Conservation (phyloP, 1,140 invertebrate species). For the Drosophila serrata region DNA sequence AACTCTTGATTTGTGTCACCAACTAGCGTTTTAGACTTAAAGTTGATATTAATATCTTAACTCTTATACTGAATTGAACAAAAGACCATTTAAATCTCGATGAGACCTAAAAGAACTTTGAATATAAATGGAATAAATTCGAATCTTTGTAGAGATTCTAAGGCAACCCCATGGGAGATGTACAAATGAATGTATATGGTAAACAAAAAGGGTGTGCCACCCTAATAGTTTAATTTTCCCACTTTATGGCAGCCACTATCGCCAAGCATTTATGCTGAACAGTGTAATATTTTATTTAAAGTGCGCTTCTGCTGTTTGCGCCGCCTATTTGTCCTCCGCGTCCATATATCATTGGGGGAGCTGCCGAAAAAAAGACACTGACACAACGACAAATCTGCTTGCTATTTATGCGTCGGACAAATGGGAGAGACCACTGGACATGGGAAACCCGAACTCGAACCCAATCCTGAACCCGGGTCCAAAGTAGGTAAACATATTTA, state of each 20-base stretch:
- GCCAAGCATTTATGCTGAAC: slow-evolving; percentile 29
- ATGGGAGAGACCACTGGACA: slow-evolving; percentile 19
- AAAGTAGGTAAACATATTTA: slow-evolving; percentile 65
- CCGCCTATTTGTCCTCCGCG: slow-evolving; percentile 31
- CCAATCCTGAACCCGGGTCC: slow-evolving; percentile 21
- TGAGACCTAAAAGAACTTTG: background rate
- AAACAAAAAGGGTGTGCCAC: background rate
- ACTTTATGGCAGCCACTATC: slow-evolving; percentile 4
- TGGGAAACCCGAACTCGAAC: slow-evolving; percentile 3
- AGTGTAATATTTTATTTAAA: slow-evolving; percentile 75
- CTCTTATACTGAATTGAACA: background rate
- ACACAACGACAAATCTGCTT: slow-evolving; percentile 70
- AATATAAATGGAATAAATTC: background rate
- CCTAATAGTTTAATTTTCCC: slow-evolving; percentile 17
- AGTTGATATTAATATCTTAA: background rate
- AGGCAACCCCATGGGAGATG: background rate
- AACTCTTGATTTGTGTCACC: no score
- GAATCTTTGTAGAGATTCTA: background rate
- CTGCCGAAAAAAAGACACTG: slow-evolving; percentile 54
- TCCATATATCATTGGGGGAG: slow-evolving; percentile 68
- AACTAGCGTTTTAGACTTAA: background rate
- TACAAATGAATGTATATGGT: background rate
- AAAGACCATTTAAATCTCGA: background rate
- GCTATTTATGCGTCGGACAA: slow-evolving; percentile 51
- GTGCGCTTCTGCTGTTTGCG: slow-evolving; percentile 46